Evolutionary conservation across 1,140 invertebrate species (phyloP).

Genomic region (Bombus breviceps): DNA sequence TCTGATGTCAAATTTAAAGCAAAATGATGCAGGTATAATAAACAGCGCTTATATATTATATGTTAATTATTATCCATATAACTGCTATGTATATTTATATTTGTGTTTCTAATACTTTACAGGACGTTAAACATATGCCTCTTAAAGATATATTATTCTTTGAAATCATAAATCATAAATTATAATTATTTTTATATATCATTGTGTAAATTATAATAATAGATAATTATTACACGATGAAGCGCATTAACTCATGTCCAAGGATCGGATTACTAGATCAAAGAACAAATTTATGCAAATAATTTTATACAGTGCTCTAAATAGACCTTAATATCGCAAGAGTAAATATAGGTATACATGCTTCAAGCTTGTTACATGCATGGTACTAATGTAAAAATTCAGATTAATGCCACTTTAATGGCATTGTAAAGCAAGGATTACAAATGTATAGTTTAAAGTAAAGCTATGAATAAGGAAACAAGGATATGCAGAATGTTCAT

Average conservation of each 20-base stretch:
- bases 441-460: not conserved
- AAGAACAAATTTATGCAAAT: conserved; percentile 12
- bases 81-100: not conserved
- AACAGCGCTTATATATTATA: not conserved
- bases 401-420: not conserved
- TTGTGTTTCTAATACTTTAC: conserved; percentile 13
- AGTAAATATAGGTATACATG: conserved; percentile 8
- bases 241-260: not conserved
- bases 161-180: not conserved
- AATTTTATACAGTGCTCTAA: conserved; percentile 28
- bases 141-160: not conserved
- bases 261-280: not conserved
- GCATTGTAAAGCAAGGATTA: not conserved
- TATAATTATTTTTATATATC: conserved; percentile 43
- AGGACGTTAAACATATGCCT: conserved; percentile 13
- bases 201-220: not conserved
- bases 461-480: not conserved
- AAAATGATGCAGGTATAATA: conserved; percentile 31
- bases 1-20: conserved; percentile 41
- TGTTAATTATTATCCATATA: not conserved
- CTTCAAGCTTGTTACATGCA: not conserved
- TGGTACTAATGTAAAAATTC: not conserved
- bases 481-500: not conserved
- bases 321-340: not conserved
- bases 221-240: not conserved